Evolutionary conservation across 2,797 vertebrate genomes (phyloP).

Genomic region (Ispidina lecontei): DNA sequence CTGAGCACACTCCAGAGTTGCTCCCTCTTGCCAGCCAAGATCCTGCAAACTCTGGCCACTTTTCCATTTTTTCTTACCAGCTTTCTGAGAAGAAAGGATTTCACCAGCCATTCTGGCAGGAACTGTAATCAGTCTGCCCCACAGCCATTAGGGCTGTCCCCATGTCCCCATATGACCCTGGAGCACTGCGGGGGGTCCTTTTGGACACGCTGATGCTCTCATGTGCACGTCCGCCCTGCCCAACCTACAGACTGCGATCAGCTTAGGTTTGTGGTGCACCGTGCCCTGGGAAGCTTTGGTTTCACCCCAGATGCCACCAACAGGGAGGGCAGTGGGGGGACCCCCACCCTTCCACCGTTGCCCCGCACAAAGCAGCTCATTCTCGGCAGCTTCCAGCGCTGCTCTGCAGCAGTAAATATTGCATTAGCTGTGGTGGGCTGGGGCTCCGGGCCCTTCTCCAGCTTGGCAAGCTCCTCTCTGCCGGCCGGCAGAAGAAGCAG

Average conservation of each 20-base stretch:
- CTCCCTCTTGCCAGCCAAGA: fast-evolving
- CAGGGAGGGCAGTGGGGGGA: background rate
- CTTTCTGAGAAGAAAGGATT: background rate
- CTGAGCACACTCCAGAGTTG: fast-evolving
- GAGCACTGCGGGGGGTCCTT: background rate
- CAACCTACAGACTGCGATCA: background rate
- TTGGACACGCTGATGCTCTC: background rate
- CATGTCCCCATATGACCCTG: background rate
- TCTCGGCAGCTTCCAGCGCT: background rate
- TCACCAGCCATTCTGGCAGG: background rate
- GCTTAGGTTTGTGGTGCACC: background rate
- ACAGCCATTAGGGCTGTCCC: background rate
- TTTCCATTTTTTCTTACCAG: background rate
- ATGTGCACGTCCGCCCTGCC: background rate
- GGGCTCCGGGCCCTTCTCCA: slow-evolving; percentile 40
- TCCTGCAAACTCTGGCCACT: background rate
- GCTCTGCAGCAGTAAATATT: slow-evolving; percentile 51
- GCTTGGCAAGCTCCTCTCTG: slow-evolving; percentile 37
- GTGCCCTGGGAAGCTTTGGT: background rate
- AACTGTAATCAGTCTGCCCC: background rate
- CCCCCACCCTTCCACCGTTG: fast-evolving
- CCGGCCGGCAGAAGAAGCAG: background rate
- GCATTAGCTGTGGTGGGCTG: slow-evolving; percentile 37
- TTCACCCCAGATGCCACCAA: slow-evolving; percentile 14
- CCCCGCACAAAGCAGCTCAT: slow-evolving; percentile 39